Conservation (phyloP, 92 coral and sea anemone species). For the Metridium senile region DNA sequence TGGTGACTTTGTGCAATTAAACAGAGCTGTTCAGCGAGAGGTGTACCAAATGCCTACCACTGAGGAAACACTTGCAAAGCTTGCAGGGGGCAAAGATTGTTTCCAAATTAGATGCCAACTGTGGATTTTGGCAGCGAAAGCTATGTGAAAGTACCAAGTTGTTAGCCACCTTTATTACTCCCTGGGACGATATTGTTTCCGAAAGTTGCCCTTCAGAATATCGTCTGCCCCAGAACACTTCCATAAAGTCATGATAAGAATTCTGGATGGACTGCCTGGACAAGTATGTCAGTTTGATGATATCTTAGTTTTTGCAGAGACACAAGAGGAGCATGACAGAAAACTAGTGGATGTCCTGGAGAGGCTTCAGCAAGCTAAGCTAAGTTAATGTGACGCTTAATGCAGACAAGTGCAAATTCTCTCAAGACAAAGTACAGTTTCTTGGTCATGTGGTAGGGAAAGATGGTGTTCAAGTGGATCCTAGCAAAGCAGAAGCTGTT, state of each 20-base stretch:
- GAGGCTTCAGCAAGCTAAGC: constrained; percentile 33
- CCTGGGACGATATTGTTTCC: constrained; percentile 41
- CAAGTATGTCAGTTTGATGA: constrained; percentile 55
- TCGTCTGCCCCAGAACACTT: constrained; percentile 58
- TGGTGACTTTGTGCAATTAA: constrained; percentile 47
- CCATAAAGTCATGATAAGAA: constrained; percentile 36
- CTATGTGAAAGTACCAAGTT: constrained; percentile 21
- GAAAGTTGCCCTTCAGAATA: constrained; percentile 37
- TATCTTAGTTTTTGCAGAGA: constrained; percentile 36
- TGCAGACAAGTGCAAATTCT: constrained; percentile 42
- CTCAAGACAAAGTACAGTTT: constrained; percentile 41
- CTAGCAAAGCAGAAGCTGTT: constrained; percentile 43
- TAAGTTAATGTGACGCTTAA: constrained; percentile 55
- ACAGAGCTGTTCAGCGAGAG: constrained; percentile 44
- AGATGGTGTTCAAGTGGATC: constrained; percentile 55
- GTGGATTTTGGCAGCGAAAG: constrained; percentile 43
- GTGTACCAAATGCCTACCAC: constrained; percentile 51
- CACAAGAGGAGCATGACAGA: constrained; percentile 41
- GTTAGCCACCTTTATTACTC: constrained; percentile 45
- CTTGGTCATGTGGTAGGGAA: constrained; percentile 62
- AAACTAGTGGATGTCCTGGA: constrained; percentile 39
- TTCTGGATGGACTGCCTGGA: constrained; percentile 44
- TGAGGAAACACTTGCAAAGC: constrained; percentile 47
- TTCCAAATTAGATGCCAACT: constrained; percentile 45
- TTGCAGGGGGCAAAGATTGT: constrained; percentile 42